Percentiles rank a stretch among this genome's conserved stretches.
Evolutionary conservation across 2,888 invertebrate species (phyloP).

Genomic region (Gandaritis pyraliata): DNA sequence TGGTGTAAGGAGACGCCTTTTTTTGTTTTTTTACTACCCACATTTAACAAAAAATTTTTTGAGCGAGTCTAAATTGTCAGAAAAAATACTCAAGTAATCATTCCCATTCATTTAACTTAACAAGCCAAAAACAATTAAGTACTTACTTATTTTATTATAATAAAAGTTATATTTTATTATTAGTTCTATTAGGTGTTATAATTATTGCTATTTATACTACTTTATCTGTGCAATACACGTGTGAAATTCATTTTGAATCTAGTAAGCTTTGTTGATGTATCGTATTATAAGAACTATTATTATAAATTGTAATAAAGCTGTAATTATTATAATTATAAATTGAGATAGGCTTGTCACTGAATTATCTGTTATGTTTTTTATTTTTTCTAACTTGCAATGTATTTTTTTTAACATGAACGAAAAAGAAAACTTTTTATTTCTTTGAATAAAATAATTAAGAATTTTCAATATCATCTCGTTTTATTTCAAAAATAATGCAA

Average conservation of each 20-base stretch:
- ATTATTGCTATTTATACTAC: conserved; percentile 72
- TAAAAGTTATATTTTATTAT: conserved; percentile 58
- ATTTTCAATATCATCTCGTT: conserved; percentile 63
- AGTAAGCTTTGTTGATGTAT: conserved; percentile 66
- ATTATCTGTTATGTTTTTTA: conserved; percentile 74
- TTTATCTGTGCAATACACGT: conserved; percentile 78
- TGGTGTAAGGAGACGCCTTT: no score
- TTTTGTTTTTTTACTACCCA: no score
- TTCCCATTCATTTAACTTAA: conserved; percentile 45
- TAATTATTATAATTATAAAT: conserved; percentile 68
- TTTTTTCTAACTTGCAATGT: conserved; percentile 58
- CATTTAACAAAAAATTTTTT: no score
- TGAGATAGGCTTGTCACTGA: conserved; percentile 74
- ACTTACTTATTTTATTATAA: conserved; percentile 45
- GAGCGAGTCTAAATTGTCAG: conserved; percentile 41
- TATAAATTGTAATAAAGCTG: conserved; percentile 77
- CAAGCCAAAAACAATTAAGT: conserved; percentile 56
- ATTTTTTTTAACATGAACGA: conserved; percentile 63
- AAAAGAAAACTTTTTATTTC: conserved; percentile 73
- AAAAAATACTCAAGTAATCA: conserved; percentile 59
- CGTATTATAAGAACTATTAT: conserved; percentile 57
- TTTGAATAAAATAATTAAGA: conserved; percentile 80
- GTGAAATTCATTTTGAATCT: conserved; percentile 68
- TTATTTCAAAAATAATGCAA: conserved; percentile 49
- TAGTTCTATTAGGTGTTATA: conserved; percentile 60